Evolutionary conservation across 2,888 invertebrate species (phyloP).

Genomic region (Trichopria drosophilae): DNA sequence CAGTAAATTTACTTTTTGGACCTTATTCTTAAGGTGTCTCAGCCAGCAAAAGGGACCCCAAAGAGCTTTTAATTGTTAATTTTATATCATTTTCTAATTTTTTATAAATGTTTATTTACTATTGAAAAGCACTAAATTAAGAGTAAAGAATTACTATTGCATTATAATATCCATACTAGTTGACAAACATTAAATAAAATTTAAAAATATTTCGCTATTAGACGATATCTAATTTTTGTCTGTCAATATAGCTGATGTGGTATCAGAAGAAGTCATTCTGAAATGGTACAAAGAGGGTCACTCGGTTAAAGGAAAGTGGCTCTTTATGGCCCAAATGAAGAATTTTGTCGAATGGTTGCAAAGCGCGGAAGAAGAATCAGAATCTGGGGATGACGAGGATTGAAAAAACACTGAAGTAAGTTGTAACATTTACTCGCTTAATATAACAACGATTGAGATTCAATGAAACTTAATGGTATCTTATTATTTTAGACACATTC

Average conservation of each 20-base stretch:
- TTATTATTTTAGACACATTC: conserved; percentile 38
- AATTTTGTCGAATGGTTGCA: conserved; percentile 97
- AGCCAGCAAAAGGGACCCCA: too few species aligned
- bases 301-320: conserved; percentile 92
- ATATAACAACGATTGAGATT: too few species aligned
- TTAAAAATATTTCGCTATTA: not conserved
- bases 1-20: too few species aligned
- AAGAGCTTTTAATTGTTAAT: too few species aligned
- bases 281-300: conserved; percentile 96
- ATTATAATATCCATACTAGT: not conserved
- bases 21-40: too few species aligned
- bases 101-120: not conserved
- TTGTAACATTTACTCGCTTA: too few species aligned
- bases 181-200: conserved; percentile 2
- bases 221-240: conserved; percentile 23
- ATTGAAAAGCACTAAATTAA: not conserved
- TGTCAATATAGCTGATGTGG: conserved; percentile 73
- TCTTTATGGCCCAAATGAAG: conserved; percentile 98
- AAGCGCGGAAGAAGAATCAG: conserved; percentile 88
- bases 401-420: too few species aligned
- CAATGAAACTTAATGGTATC: too few species aligned
- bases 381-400: conserved; percentile 64
- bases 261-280: conserved; percentile 92
- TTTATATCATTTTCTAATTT: conserved; percentile 1
- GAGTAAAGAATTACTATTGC: not conserved